phyloP scores from a whole-genome alignment of 1,140 invertebrate genomes.

The Telenomus remus region DNA sequence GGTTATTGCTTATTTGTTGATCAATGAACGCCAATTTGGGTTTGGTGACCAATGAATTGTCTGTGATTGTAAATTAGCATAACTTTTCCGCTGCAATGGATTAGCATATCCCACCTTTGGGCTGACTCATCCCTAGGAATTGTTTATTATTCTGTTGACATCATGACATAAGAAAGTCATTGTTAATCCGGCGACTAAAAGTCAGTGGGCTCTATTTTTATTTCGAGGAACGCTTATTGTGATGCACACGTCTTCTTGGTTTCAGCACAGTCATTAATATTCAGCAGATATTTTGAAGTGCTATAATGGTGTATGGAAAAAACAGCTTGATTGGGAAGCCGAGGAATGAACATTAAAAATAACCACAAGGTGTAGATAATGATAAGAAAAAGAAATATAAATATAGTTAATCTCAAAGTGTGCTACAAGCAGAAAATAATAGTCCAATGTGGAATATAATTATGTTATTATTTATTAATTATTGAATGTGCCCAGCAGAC shows the following conservation, averaged over 20 bases:
- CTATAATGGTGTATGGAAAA: too few species aligned
- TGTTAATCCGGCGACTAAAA: not conserved
- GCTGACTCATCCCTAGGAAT: slow-evolving; percentile 20
- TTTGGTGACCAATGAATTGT: slow-evolving; percentile 8
- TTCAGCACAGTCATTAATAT: too few species aligned
- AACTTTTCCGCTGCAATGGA: slow-evolving; percentile 27
- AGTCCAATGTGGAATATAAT: too few species aligned
- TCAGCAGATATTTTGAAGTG: too few species aligned
- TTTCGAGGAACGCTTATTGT: not conserved
- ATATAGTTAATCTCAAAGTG: too few species aligned
- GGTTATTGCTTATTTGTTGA: slow-evolving; percentile 1
- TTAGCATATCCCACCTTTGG: slow-evolving; percentile 27
- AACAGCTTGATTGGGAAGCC: too few species aligned
- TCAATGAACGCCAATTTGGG: slow-evolving; percentile 18
- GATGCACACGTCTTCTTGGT: too few species aligned
- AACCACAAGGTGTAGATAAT: too few species aligned
- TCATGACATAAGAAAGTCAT: slow-evolving; percentile 6
- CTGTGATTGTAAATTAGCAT: slow-evolving; percentile 16
- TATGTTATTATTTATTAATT: not conserved
- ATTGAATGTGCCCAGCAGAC: not conserved
- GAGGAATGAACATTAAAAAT: too few species aligned
- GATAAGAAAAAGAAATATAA: too few species aligned
- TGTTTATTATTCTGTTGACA: slow-evolving; percentile 17
- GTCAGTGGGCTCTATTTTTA: not conserved
- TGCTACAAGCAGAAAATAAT: too few species aligned